Evolutionary conservation across 2,797 vertebrate genomes (phyloP).

Genomic region (Channa striata): DNA sequence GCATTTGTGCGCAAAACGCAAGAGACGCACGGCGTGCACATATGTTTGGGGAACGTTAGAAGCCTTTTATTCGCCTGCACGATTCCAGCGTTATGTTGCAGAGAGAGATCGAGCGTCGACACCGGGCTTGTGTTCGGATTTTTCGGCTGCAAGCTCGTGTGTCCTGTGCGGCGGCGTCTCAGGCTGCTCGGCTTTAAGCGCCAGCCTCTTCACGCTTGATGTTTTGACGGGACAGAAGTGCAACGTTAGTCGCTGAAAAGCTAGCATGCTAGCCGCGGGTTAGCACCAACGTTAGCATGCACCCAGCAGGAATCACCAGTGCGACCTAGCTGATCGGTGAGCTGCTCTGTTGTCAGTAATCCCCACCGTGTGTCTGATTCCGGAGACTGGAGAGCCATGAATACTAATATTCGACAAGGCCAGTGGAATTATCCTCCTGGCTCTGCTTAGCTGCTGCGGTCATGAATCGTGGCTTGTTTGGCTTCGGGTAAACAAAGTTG

Average conservation of each 20-base stretch:
- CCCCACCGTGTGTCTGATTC: neutral
- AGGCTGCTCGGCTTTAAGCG: neutral
- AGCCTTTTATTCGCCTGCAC: conserved; percentile 66
- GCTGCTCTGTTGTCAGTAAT: neutral
- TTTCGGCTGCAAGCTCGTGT: neutral
- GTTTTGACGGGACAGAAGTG: conserved; percentile 54
- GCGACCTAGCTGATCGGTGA: neutral
- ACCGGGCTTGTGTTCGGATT: neutral
- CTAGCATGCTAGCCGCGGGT: conserved; percentile 72
- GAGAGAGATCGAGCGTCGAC: conserved; percentile 32
- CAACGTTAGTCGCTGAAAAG: conserved; percentile 61
- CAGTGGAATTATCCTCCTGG: neutral
- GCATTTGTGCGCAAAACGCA: conserved; percentile 33
- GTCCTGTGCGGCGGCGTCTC: neutral
- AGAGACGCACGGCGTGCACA: conserved; percentile 64
- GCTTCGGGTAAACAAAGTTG: conserved; percentile 74
- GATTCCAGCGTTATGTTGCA: conserved; percentile 48
- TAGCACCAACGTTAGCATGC: conserved; percentile 71
- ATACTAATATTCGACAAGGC: neutral
- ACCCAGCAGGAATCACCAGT: conserved; percentile 37
- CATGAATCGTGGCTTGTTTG: conserved; percentile 42
- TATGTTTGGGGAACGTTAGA: conserved; percentile 55
- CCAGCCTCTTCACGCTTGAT: conserved; percentile 31
- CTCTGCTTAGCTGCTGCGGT: conserved; percentile 18
- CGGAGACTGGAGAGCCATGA: neutral